Percentiles rank a stretch among this genome's conserved stretches.
Conservation (phyloP, 37 sponge, comb jelly and placozoan genomes). For the Amphimedon queenslandica region DNA sequence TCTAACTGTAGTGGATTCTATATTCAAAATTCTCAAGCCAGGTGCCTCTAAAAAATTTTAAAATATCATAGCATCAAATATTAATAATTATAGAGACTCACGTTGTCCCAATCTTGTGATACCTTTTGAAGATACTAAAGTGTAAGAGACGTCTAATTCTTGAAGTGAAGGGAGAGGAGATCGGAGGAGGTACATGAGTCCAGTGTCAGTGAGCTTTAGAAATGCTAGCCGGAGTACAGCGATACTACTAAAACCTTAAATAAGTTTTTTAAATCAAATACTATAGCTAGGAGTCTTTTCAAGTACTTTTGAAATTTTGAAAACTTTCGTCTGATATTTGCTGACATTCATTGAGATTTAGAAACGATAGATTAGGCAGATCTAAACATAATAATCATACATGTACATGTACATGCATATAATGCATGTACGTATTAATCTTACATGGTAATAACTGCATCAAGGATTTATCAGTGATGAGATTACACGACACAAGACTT, state of each 20-base stretch:
- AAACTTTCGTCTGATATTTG: conserved; percentile 25
- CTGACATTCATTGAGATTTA: conserved; percentile 48
- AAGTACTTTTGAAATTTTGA: background rate
- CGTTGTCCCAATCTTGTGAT: too few species aligned
- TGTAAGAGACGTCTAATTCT: conserved; percentile 51
- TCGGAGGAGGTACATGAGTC: conserved; percentile 25
- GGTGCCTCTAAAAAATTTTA: too few species aligned
- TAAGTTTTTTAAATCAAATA: background rate
- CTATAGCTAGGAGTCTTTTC: background rate
- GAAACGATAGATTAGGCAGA: conserved; percentile 17
- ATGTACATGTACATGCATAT: background rate
- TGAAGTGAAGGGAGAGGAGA: conserved; percentile 25
- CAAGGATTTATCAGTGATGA: conserved; percentile 55
- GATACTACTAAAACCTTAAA: too few species aligned
- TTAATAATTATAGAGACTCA: too few species aligned
- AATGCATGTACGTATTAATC: background rate
- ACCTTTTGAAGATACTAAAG: conserved; percentile 17
- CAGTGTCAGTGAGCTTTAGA: conserved; percentile 44
- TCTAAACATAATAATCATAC: too few species aligned
- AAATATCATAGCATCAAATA: too few species aligned
- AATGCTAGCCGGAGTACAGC: too few species aligned
- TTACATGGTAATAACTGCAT: conserved; percentile 45
- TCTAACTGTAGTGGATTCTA: background rate
- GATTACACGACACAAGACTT: conserved; percentile 35
- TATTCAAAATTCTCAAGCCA: background rate